Evolutionary conservation across 1,140 invertebrate genomes (phyloP), one percentile per base, ranked within the genome.

Genomic region (Drosophila watanabei): DNA sequence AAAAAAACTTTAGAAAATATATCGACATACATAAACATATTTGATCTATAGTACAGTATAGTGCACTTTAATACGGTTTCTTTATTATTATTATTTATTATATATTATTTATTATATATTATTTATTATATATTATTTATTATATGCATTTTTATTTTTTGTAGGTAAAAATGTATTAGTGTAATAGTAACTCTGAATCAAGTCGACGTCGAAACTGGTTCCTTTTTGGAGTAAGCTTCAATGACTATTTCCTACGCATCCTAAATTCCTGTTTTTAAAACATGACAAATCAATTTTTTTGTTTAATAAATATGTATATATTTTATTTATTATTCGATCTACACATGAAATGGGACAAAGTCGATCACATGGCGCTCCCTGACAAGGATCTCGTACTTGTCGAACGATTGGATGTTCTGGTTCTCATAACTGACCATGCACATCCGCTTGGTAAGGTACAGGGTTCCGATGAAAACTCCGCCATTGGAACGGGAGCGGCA

Each of bases 331-430:
- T 9, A 2, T 8, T 33, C 1, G 9, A 18, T 60, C 18, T 28
- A 41, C 14, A 48, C 20, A 30, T 6, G n/a, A 18, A 11, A 33
- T 6, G 48, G 41, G 0, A 30, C 2, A 5, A 18, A 30, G 2
- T 56, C 4, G 5, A 37, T 45, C 0, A 28, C 41, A 10, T 35
- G 51, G 10, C 32, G 18, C 13, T 81, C 48, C 32, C 83, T 72
- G 6, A 86, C 58, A 28, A 87, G 48, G 10, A 86, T 49, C 18
- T 87, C 83, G 41, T 87, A 87, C 54, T 87, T 87, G 10, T 62
- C 58, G 5, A 70, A 24, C 8, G 49, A 10, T 8, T 59, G 60
- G 13, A 79, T 9, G 0, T 75, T 66, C 1, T 52, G 33, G n/a
- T 43, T 49, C 1, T 46, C 68, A 24, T 58, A 65, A 11, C 72